Evolutionary conservation across 2,888 invertebrate species (phyloP), one percentile per base, ranked within the genome.

Genomic region (Dynastes grantii): DNA sequence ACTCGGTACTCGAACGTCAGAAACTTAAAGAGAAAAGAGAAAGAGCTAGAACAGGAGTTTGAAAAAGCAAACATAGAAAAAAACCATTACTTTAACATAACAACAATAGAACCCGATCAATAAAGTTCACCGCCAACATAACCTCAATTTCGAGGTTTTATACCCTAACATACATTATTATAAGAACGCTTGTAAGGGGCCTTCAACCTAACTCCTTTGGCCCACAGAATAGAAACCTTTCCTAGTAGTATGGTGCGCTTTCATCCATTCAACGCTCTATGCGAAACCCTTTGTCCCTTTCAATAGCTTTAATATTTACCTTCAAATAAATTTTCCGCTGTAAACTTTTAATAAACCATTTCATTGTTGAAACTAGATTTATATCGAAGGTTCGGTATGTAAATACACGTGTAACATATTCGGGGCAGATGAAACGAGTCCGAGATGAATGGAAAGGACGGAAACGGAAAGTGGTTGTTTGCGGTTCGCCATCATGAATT

Each of bases 331-430:
- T 64, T 64, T 64, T 53, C 6, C 64, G 64, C 29, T n/a, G 13
- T 29, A 37, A 64, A 64, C 64, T 64, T 64, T 64, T 64, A 64
- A 64, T 64, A 64, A 64, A 64, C 64, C 32, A 32, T 29, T 29
- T 13, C 32, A 53, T 53, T 53, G 53, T 53, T 53, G 13, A 53
- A 53, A 16, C 53, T 13, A 53, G n/a, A 53, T 53, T 53, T 53
- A 53, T 53, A 53, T 53, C 16, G 53, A 16, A 53, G 53, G 53
- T 16, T 53, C n/a, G 53, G 16, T 16, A 53, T n/a, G 53, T 53
- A 53, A 53, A 53, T 53, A 53, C 32, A 37, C 13, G 53, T 53
- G 53, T 53, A 16, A 53, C 53, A 53, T 53, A 16, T 53, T n/a
- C 16, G 53, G n/a, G n/a, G 16, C 53, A 53, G 53, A 53, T 16